A percentile compares a stretch with the other conserved stretches of the same genome.
These are phyloP conservation scores for Mellilla xanthometata DNA, from an alignment of 2,888 invertebrate genomes.

Conservation along the genomic window DNA sequence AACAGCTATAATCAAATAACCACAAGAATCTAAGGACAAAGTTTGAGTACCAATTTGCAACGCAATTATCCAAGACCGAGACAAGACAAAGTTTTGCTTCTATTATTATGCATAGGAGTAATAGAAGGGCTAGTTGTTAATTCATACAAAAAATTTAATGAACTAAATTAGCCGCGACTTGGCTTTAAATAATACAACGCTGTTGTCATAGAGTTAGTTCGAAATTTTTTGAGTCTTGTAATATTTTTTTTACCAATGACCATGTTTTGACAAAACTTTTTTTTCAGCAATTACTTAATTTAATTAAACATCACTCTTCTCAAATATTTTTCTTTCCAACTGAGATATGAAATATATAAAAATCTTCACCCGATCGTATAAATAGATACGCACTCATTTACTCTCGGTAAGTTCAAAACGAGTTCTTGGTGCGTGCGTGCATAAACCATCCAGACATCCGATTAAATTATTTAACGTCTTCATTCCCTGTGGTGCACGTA, in stretches of 20 bases:
- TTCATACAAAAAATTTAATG: neutral
- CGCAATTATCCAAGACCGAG: conserved; percentile 36
- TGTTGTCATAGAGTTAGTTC: too few species aligned
- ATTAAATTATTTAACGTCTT: conserved; percentile 82
- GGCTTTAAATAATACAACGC: too few species aligned
- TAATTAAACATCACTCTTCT: too few species aligned
- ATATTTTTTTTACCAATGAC: too few species aligned
- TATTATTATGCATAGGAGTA: conserved; percentile 32
- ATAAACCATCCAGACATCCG: conserved; percentile 71
- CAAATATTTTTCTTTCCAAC: too few species aligned
- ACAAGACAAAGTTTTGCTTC: conserved; percentile 37
- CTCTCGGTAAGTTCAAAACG: conserved; percentile 30
- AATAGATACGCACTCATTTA: conserved; percentile 32
- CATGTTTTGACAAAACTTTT: too few species aligned
- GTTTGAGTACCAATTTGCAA: conserved; percentile 35
- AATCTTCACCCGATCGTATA: conserved; percentile 34
- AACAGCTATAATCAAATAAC: conserved; percentile 10
- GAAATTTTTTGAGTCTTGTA: too few species aligned
- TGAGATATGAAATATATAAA: conserved; percentile 5
- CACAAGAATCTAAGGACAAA: conserved; percentile 28
- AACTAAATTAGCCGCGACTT: too few species aligned
- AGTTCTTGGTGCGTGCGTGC: conserved; percentile 55
- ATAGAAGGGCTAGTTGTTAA: conserved; percentile 5
- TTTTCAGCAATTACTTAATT: too few species aligned
- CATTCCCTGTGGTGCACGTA: conserved; percentile 76